A percentile compares a stretch with the other conserved stretches of the same genome.
Conservation (phyloP, 2,888 invertebrate genomes). For the Coleophora flavipennella region DNA sequence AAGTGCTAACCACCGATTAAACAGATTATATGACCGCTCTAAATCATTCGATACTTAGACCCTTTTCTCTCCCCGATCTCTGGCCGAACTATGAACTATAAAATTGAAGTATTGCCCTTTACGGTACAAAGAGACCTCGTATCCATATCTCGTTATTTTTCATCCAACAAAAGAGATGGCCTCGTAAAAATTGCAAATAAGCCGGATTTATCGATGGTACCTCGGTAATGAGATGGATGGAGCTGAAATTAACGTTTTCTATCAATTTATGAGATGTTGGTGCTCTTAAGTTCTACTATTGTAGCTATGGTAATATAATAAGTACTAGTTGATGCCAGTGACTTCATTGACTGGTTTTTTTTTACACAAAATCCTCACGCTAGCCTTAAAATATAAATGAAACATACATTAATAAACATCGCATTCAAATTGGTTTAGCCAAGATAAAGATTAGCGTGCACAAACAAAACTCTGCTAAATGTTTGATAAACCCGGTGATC, state of each 20-base stretch:
- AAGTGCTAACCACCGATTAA: constrained; percentile 58
- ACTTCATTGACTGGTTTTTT: too few relatives aligned
- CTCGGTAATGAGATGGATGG: constrained; percentile 44
- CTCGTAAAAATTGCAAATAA: constrained; percentile 66
- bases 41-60: constrained; percentile 62
- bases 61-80: constrained; percentile 35
- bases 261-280: constrained; percentile 3
- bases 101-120: constrained; percentile 62
- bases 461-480: too few relatives aligned
- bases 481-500: too few relatives aligned
- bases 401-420: too few relatives aligned
- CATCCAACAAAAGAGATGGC: constrained; percentile 38
- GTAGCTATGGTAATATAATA: too few relatives aligned
- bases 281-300: too few relatives aligned
- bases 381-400: too few relatives aligned
- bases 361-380: too few relatives aligned
- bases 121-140: constrained; percentile 51
- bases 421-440: too few relatives aligned
- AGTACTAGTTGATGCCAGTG: too few relatives aligned
- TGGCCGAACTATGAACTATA: constrained; percentile 65
- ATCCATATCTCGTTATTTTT: constrained; percentile 50
- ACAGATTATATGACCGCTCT: constrained; percentile 56
- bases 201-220: constrained; percentile 37
- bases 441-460: too few relatives aligned
- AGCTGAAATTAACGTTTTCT: constrained; percentile 17